phyloP scores from a whole-genome alignment of 2,888 invertebrate genomes.

The Agrochola lychnidis region DNA sequence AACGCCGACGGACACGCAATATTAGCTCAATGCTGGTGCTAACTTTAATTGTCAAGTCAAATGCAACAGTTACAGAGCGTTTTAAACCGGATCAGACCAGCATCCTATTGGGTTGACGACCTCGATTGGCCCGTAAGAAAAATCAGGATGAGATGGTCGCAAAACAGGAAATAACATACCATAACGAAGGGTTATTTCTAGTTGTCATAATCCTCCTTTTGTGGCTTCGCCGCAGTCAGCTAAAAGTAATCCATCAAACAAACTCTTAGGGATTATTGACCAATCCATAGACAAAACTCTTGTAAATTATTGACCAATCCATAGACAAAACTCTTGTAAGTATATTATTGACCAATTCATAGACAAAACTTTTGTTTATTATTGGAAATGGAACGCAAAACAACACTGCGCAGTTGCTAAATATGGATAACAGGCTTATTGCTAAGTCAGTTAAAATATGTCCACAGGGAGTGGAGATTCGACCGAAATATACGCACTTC shows the following conservation, averaged over 20 bases:
- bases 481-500: slow-evolving; percentile 40
- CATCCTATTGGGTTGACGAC: slow-evolving; percentile 30
- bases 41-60: slow-evolving; percentile 38
- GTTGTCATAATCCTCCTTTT: too few species aligned
- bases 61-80: slow-evolving; percentile 27
- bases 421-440: slow-evolving; percentile 31
- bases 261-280: not conserved
- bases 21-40: slow-evolving; percentile 31
- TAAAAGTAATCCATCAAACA: not conserved
- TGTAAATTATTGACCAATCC: slow-evolving; percentile 4
- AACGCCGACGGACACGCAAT: slow-evolving; percentile 23
- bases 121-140: slow-evolving; percentile 3
- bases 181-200: not conserved
- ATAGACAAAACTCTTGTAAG: slow-evolving; percentile 1
- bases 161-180: slow-evolving; percentile 16
- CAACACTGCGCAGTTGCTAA: slow-evolving; percentile 25
- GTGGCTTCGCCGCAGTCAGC: too few species aligned
- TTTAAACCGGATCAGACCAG: slow-evolving; percentile 16
- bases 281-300: not conserved
- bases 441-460: slow-evolving; percentile 26
- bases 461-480: slow-evolving; percentile 27
- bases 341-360: not conserved
- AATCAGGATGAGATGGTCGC: slow-evolving; percentile 4
- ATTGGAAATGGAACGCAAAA: slow-evolving; percentile 36
- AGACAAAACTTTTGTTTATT: not conserved